phyloP scores from a whole-genome alignment of 2,888 invertebrate species.

The Ophion ellenae region DNA sequence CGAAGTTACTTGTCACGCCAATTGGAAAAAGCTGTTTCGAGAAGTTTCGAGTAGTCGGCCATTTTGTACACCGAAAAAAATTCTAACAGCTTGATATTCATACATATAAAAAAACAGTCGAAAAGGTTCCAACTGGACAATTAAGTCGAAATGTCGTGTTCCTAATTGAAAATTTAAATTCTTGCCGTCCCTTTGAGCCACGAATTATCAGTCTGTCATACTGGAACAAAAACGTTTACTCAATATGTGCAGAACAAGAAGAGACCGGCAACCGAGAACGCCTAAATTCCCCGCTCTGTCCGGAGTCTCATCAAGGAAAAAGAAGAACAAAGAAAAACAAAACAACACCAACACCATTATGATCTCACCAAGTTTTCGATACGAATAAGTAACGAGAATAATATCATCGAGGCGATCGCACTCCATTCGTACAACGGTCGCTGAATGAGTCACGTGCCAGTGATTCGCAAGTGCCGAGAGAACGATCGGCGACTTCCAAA shows the following conservation, averaged over 20 bases:
- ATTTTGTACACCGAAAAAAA: too few relatives aligned
- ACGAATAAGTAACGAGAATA: conserved; percentile 23
- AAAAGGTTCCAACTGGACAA: background rate
- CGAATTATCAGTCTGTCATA: background rate
- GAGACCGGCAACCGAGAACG: conserved; percentile 78
- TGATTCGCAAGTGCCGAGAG: background rate
- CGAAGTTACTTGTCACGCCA: too few relatives aligned
- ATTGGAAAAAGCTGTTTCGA: too few relatives aligned
- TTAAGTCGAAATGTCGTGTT: background rate
- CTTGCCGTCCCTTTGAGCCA: background rate
- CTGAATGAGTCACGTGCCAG: background rate
- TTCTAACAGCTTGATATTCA: too few relatives aligned
- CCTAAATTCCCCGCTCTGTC: conserved; percentile 70
- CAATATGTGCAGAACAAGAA: conserved; percentile 78
- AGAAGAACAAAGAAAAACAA: conserved; percentile 11
- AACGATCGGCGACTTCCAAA: background rate
- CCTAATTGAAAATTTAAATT: background rate
- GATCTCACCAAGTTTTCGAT: conserved; percentile 55
- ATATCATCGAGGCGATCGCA: conserved; percentile 2
- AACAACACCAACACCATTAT: conserved; percentile 1
- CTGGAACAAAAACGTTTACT: background rate
- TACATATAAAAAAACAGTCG: background rate
- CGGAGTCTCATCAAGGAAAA: background rate
- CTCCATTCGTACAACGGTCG: background rate
- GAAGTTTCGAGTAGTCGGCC: too few relatives aligned